Evolutionary conservation across 2,113 vertebrate genomes (phyloP).

Genomic region (Osmerus eperlanus): DNA sequence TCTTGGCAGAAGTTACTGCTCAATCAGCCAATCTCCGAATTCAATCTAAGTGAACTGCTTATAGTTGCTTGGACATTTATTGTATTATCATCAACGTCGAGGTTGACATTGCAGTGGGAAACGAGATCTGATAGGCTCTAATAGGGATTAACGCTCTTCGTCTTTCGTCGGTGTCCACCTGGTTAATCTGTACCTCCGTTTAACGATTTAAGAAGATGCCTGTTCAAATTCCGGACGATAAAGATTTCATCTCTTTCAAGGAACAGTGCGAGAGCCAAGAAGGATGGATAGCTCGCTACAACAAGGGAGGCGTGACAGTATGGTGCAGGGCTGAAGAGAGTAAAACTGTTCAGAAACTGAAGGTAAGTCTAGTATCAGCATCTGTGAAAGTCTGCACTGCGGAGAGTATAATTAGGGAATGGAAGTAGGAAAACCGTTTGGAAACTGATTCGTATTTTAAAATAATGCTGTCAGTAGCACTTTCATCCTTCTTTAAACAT

Average conservation of each 20-base stretch:
- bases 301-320: slow-evolving; percentile 77
- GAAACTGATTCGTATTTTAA: too few species aligned
- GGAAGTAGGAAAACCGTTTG: background rate
- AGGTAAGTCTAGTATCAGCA: slow-evolving; percentile 66
- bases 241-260: slow-evolving; percentile 81
- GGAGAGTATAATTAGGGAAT: background rate
- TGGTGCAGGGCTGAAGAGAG: slow-evolving; percentile 77
- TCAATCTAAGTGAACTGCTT: background rate
- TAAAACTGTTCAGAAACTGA: slow-evolving; percentile 81
- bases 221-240: slow-evolving; percentile 82
- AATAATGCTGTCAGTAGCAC: too few species aligned
- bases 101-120: slow-evolving; percentile 2
- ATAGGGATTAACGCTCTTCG: background rate
- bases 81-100: background rate
- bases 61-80: background rate
- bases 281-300: slow-evolving; percentile 80
- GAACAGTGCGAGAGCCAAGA: slow-evolving; percentile 76
- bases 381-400: slow-evolving; percentile 36
- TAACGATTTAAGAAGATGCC: slow-evolving; percentile 59
- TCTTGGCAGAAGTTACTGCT: background rate
- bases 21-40: background rate
- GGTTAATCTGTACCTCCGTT: background rate
- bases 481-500: too few species aligned
- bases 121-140: background rate
- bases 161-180: background rate